Conservation (phyloP, 2,797 vertebrate species). For the Malurus splendens region DNA sequence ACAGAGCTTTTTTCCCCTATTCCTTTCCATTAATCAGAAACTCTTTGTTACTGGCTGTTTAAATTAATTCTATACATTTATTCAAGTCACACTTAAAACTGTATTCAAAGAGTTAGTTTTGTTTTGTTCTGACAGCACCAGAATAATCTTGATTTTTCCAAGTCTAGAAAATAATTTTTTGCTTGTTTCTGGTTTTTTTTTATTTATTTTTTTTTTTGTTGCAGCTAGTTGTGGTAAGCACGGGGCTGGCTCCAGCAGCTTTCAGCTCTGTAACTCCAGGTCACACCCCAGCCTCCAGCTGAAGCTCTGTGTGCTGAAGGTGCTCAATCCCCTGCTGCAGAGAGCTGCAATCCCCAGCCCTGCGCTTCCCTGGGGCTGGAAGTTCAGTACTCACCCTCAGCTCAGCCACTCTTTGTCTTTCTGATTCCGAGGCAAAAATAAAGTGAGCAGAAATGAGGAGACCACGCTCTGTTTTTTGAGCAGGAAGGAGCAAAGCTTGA, state of each 20-base stretch:
- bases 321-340: background rate
- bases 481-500: background rate
- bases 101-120: background rate
- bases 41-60: background rate
- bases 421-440: background rate
- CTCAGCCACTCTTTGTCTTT: background rate
- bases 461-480: background rate
- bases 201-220: too few relatives aligned
- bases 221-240: background rate
- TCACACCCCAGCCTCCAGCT: accelerated
- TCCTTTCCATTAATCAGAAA: background rate
- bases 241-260: accelerated
- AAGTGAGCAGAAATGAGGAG: background rate
- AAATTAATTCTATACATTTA: background rate
- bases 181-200: background rate
- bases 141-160: background rate
- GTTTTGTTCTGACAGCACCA: background rate
- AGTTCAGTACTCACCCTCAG: background rate
- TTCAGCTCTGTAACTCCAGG: background rate
- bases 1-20: background rate
- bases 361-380: background rate
- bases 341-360: background rate
- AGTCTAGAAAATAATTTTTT: background rate
- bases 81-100: background rate
- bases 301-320: background rate